Evolutionary conservation across 2,113 vertebrate species (phyloP), one percentile per base, ranked within the genome.

Genomic region (Phaethornis superciliosus): DNA sequence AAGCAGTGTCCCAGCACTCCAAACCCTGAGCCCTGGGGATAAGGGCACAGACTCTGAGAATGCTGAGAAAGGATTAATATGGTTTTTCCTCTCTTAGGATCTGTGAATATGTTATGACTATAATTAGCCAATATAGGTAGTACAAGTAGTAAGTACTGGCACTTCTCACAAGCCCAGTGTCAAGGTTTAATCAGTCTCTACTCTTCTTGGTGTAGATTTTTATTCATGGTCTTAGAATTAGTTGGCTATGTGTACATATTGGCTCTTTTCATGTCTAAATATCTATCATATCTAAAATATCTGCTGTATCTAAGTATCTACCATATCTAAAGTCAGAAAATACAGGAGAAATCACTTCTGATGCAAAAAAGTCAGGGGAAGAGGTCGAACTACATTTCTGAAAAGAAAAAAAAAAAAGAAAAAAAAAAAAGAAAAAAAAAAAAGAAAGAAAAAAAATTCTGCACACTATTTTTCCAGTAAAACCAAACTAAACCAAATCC

Each of bases 381-480:
- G 42, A 87, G 87, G 15, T 35, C n/a, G 72, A 84, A 62, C 16
- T 68, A 9, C 51, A 76, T 62, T 89, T 81, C 74, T 87, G 24
- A 12, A 11, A 23, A 21, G 23, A 51, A 49, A 20, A 20, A 49
- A 49, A 49, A 49, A 22, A 49, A 49, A 49, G 6, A 23, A 23
- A 40, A 12, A 5, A 40, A 40, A 40, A 40, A 40, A 10, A 47
- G 9, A 10, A 83, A 86, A 84, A 83, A 78, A 6, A 7, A 40
- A 40, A 40, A 40, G 11, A 40, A 11, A 40, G 11, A 40, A 40
- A 40, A 40, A 11, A 40, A 44, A 40, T 22, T 55, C 54, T 75
- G 62, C 52, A 94, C 90, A 86, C n/a, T 49, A 27, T 68, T 86
- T 90, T 88, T 64, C 83, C 72, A 84, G 47, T 69, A 81, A 65